These are phyloP conservation scores for Drosophila putrida DNA, from an alignment of 2,888 invertebrate genomes.

Conservation along the genomic window DNA sequence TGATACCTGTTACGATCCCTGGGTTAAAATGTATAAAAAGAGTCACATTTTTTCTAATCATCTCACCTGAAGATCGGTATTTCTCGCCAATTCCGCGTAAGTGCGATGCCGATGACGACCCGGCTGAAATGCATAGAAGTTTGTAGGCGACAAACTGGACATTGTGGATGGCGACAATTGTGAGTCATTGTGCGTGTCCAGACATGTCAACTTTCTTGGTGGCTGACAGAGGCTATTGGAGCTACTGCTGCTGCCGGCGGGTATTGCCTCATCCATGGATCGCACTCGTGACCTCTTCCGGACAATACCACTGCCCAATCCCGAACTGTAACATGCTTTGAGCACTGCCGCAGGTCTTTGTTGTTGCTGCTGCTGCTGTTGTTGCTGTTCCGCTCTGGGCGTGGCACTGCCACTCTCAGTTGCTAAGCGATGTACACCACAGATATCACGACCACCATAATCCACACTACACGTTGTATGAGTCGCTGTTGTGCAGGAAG, in stretches of 20 bases:
- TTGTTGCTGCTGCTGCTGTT: conserved; percentile 18
- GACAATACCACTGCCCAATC: conserved; percentile 29
- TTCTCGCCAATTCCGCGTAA: conserved; percentile 52
- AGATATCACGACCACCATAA: conserved; percentile 56
- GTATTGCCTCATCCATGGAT: conserved; percentile 56
- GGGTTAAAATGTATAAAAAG: not conserved
- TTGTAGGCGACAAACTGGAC: conserved; percentile 64
- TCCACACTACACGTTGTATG: conserved; percentile 72
- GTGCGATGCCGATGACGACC: conserved; percentile 68
- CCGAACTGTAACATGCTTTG: conserved; percentile 16
- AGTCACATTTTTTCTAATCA: not conserved
- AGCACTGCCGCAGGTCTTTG: conserved; percentile 33
- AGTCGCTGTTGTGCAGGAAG: conserved; percentile 68
- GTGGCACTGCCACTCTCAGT: conserved; percentile 6
- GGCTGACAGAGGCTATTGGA: conserved; percentile 47
- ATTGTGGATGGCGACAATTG: conserved; percentile 31
- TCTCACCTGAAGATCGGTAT: conserved; percentile 39
- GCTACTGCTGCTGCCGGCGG: conserved; percentile 25
- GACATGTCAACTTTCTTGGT: conserved; percentile 53
- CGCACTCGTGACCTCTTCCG: conserved; percentile 53
- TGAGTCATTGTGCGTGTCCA: conserved; percentile 34
- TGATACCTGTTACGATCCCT: no score
- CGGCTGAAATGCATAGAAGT: conserved; percentile 66
- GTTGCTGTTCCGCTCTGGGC: conserved; percentile 10
- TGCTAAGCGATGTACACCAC: conserved; percentile 52